These are phyloP conservation scores for Neomicropteryx cornuta DNA, from an alignment of 1,140 invertebrate genomes.

Conservation along the genomic window DNA sequence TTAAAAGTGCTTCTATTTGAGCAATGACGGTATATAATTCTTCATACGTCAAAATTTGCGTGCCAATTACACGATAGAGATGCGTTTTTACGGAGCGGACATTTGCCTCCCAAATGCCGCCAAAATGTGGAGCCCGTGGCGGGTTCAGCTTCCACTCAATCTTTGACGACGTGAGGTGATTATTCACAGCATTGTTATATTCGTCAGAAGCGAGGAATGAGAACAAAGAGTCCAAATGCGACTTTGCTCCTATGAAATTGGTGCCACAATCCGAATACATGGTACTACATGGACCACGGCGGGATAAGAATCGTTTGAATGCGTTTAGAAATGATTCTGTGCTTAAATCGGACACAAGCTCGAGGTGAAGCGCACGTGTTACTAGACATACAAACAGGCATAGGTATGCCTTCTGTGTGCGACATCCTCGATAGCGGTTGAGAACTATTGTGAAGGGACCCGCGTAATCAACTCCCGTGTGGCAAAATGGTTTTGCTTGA, in stretches of 20 bases:
- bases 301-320: conserved; percentile 19
- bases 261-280: conserved; percentile 18
- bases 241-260: conserved; percentile 16
- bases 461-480: conserved; percentile 23
- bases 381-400: conserved; percentile 25
- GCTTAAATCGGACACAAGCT: conserved; percentile 21
- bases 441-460: conserved; percentile 22
- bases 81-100: conserved; percentile 17
- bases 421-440: conserved; percentile 11
- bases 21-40: conserved; percentile 19
- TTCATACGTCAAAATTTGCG: conserved; percentile 12
- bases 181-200: not conserved
- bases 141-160: conserved; percentile 14
- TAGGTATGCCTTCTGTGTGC: conserved; percentile 22
- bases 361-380: conserved; percentile 26
- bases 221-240: not conserved
- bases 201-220: not conserved
- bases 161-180: conserved; percentile 6
- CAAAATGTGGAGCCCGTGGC: conserved; percentile 16
- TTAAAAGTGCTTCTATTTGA: conserved; percentile 22
- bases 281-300: conserved; percentile 17
- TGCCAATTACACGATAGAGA: conserved; percentile 11
- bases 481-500: conserved; percentile 18
- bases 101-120: conserved; percentile 20
- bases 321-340: conserved; percentile 21